Percentiles rank a stretch among this genome's conserved stretches.
Conservation (phyloP, 1,140 invertebrate species). For the Trichonephila inaurata region DNA sequence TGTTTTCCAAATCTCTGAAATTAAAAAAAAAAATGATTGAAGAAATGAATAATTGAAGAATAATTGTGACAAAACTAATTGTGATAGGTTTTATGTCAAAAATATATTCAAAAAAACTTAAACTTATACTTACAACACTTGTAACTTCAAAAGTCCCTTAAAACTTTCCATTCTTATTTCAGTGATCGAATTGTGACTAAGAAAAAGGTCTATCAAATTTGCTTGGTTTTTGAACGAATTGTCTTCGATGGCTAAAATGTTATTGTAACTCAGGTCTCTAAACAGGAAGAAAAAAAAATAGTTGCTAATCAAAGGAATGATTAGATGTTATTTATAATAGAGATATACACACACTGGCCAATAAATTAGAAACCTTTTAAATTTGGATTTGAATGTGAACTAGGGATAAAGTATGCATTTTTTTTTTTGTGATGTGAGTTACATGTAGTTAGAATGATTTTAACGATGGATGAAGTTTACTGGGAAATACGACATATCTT, state of each 20-base stretch:
- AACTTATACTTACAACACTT: constrained; percentile 85
- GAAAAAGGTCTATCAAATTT: constrained; percentile 90
- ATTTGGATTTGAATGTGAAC: too few relatives aligned
- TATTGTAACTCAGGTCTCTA: constrained; percentile 94
- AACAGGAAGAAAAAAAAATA: constrained; percentile 65
- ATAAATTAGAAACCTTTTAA: too few relatives aligned
- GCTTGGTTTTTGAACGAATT: constrained; percentile 86
- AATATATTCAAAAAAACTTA: not conserved
- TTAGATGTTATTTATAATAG: not conserved
- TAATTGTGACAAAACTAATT: not conserved
- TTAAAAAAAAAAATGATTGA: not conserved
- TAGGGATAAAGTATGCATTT: too few relatives aligned
- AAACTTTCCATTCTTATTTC: constrained; percentile 89
- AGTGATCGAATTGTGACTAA: constrained; percentile 90
- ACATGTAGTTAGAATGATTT: too few relatives aligned
- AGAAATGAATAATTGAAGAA: constrained; percentile 16
- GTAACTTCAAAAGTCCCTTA: constrained; percentile 87
- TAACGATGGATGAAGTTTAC: too few relatives aligned
- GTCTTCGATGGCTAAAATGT: constrained; percentile 86
- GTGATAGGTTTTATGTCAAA: too few relatives aligned
- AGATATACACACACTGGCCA: too few relatives aligned
- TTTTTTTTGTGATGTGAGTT: too few relatives aligned
- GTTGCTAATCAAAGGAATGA: too few relatives aligned
- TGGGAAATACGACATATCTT: too few relatives aligned
- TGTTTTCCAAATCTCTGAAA: constrained; percentile 88